Evolutionary conservation across 2,888 invertebrate species (phyloP).

Genomic region (Sphecodes monilicornis): DNA sequence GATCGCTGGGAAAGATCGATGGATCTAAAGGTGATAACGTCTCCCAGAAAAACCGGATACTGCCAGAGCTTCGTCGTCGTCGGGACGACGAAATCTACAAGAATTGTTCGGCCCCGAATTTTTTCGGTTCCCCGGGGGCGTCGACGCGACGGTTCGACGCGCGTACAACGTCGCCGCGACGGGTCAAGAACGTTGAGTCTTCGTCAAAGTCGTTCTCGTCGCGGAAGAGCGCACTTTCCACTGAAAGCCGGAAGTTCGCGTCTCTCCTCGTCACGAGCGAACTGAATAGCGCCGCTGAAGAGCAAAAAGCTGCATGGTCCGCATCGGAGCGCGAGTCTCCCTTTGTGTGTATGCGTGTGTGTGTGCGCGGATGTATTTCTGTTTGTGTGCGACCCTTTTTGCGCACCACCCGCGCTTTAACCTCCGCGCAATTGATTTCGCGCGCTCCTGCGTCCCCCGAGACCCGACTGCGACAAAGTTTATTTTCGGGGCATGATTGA

Average conservation of each 20-base stretch:
- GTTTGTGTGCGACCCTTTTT: constrained; percentile 20
- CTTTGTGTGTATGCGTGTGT: neutral
- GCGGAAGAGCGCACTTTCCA: constrained; percentile 38
- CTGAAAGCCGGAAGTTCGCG: constrained; percentile 51
- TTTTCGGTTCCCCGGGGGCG: neutral
- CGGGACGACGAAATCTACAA: neutral
- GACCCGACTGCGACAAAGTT: neutral
- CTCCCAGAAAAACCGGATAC: neutral
- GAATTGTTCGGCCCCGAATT: neutral
- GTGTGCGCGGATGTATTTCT: neutral
- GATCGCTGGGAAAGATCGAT: neutral
- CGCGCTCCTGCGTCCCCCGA: neutral
- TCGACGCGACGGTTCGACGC: constrained; percentile 8
- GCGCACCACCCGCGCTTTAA: neutral
- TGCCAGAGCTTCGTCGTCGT: neutral
- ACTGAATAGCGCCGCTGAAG: constrained; percentile 27
- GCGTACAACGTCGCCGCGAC: neutral
- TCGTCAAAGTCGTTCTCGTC: constrained; percentile 47
- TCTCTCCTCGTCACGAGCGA: constrained; percentile 33
- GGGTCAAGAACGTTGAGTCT: constrained; percentile 1
- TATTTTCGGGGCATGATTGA: neutral
- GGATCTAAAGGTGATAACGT: neutral
- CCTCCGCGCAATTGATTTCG: constrained; percentile 34
- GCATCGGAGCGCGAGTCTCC: neutral
- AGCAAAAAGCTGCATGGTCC: constrained; percentile 15